phyloP scores from a whole-genome alignment of 2,888 invertebrate genomes.

The Eudemis profundana region DNA sequence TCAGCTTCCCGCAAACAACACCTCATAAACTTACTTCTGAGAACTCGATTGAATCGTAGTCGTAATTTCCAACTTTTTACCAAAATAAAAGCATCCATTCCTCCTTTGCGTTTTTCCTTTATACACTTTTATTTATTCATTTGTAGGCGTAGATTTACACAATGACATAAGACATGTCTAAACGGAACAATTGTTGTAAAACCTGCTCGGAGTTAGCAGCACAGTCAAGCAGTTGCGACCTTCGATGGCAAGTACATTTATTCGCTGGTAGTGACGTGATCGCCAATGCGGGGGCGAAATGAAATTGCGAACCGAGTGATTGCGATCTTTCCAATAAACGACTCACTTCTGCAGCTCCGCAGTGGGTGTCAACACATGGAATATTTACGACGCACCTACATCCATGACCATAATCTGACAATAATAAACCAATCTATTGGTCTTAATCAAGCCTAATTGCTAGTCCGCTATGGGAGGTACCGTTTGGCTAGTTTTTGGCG shows the following conservation, averaged over 20 bases:
- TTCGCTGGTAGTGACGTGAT: constrained; percentile 68
- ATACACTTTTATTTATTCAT: neutral
- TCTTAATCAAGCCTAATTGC: constrained; percentile 38
- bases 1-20: neutral
- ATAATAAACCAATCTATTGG: constrained; percentile 32
- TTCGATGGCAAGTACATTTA: constrained; percentile 49
- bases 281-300: constrained; percentile 72
- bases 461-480: constrained; percentile 20
- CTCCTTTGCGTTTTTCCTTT: neutral
- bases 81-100: neutral
- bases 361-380: constrained; percentile 60
- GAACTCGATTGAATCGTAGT: neutral
- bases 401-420: constrained; percentile 25
- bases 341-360: constrained; percentile 59
- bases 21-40: constrained; percentile 7
- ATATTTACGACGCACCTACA: constrained; percentile 54
- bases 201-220: constrained; percentile 34
- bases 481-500: constrained; percentile 21
- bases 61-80: neutral
- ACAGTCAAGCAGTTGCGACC: constrained; percentile 43
- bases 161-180: constrained; percentile 22
- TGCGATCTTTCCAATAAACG: constrained; percentile 73
- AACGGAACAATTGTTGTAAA: constrained; percentile 38
- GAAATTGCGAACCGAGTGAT: constrained; percentile 70
- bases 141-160: constrained; percentile 13